These are phyloP conservation scores for Potamarius usumacintae DNA, from an alignment of 2,113 vertebrate genomes.

Conservation along the genomic window DNA sequence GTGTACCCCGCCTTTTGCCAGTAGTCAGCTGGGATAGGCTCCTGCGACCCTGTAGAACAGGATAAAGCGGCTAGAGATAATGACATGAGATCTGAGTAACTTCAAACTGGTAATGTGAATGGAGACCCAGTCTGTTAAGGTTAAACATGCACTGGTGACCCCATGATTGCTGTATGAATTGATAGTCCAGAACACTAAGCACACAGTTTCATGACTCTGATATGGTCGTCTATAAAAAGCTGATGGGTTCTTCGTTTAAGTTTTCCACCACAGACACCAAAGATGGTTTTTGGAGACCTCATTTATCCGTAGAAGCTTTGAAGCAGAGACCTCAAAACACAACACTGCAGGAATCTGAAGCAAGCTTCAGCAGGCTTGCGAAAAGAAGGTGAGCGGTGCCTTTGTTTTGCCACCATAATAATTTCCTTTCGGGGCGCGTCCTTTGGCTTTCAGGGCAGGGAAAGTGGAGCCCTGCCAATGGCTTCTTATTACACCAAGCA, in stretches of 20 bases:
- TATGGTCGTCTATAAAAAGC: neutral
- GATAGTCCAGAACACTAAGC: neutral
- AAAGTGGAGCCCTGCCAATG: constrained; percentile 69
- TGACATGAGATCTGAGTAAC: neutral
- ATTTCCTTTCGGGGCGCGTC: constrained; percentile 77
- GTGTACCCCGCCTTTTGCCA: no score
- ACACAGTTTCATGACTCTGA: neutral
- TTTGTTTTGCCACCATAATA: constrained; percentile 73
- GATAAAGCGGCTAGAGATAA: no score
- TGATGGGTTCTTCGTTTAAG: neutral
- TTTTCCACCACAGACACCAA: neutral
- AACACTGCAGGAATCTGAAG: constrained; percentile 46
- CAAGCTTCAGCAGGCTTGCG: constrained; percentile 19
- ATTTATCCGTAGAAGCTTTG: neutral
- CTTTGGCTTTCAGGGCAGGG: constrained; percentile 73
- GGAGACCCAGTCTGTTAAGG: neutral
- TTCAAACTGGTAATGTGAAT: neutral
- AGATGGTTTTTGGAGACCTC: neutral
- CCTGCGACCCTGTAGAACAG: no score
- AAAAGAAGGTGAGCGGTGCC: constrained; percentile 45
- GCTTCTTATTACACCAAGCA: constrained; percentile 73
- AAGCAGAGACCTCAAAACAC: neutral
- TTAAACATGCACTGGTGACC: neutral
- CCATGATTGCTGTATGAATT: neutral
- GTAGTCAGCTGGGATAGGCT: no score